Conservation (phyloP, 2,113 vertebrate species). For the Crypturellus undulatus region DNA sequence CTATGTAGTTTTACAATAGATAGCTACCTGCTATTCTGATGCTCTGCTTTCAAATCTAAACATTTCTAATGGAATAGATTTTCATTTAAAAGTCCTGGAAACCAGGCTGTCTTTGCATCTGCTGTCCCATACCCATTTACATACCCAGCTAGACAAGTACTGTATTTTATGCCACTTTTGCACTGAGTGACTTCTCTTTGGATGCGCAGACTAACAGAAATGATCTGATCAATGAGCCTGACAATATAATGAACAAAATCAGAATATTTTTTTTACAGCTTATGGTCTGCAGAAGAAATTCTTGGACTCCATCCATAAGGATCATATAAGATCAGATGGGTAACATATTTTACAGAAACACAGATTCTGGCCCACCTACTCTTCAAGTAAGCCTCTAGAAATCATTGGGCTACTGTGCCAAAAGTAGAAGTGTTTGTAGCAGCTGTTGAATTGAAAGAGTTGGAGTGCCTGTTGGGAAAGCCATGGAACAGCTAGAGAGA, state of each 20-base stretch:
- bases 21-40: neutral
- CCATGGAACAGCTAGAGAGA: neutral
- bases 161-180: neutral
- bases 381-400: neutral
- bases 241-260: neutral
- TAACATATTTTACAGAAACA: neutral
- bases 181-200: neutral
- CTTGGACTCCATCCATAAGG: neutral
- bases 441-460: slow-evolving; percentile 7
- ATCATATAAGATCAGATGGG: neutral
- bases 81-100: neutral
- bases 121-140: neutral
- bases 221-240: neutral
- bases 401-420: neutral
- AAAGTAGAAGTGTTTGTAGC: neutral
- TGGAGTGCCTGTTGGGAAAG: slow-evolving; percentile 33
- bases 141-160: neutral
- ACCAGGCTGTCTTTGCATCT: neutral
- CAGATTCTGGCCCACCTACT: neutral
- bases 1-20: neutral
- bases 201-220: neutral
- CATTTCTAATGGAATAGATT: neutral
- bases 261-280: neutral
- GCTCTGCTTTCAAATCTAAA: neutral
- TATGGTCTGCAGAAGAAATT: neutral